Evolutionary conservation across 2,113 vertebrate species (phyloP).

Genomic region (Danio rerio): GRCz12tu NC_133197.1:38233001-38233500

Average conservation of each 20-base stretch:
- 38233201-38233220: not conserved
- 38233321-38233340: not conserved
- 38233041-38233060: not conserved
- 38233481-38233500: not conserved
- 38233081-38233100: not conserved
- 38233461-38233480: not conserved
- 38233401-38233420: not conserved
- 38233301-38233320: conserved; percentile 2
- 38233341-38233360: conserved; percentile 9
- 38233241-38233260: not conserved
- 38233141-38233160: not conserved
- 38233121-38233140: not conserved
- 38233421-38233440: conserved; percentile 1
- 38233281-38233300: not conserved
- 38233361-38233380: conserved; percentile 9
- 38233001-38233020: not conserved
- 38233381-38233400: conserved; percentile 1
- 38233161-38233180: not conserved
- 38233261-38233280: conserved; percentile 1
- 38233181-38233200: not conserved
- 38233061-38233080: not conserved
- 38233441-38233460: not conserved
- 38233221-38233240: conserved; percentile 13
- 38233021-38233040: not conserved
- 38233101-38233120: not conserved